Percentiles rank a stretch among this genome's conserved stretches.
Evolutionary conservation across 2,113 vertebrate species (phyloP).

Genomic region (Cyprinodon variegatus): DNA sequence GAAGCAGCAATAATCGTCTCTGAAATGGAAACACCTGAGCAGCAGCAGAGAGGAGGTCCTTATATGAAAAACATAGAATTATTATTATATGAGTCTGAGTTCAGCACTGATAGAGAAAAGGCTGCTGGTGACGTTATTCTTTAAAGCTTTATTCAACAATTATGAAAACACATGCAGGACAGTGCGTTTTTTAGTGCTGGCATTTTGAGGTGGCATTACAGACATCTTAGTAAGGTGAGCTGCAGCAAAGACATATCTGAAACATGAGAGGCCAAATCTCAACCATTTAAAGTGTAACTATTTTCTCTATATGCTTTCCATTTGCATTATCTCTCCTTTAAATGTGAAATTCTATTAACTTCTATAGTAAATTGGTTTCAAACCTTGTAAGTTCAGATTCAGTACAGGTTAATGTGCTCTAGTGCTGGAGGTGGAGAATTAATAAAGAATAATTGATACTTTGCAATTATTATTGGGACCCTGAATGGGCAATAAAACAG

Average conservation of each 20-base stretch:
- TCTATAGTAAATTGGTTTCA: background rate
- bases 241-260: background rate
- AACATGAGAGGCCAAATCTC: too few relatives aligned
- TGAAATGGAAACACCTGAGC: slow-evolving; percentile 20
- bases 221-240: background rate
- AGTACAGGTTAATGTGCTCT: background rate
- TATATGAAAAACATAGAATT: slow-evolving; percentile 11
- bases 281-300: too few relatives aligned
- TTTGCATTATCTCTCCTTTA: background rate
- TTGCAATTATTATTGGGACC: background rate
- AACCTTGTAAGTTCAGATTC: background rate
- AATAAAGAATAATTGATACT: background rate
- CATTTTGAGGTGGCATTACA: background rate
- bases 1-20: slow-evolving; percentile 9
- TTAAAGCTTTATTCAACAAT: slow-evolving; percentile 13
- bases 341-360: background rate
- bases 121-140: slow-evolving; percentile 11
- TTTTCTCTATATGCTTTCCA: background rate
- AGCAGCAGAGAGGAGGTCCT: background rate
- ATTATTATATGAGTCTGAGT: slow-evolving; percentile 10
- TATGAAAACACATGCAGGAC: background rate
- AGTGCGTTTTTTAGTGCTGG: too few relatives aligned
- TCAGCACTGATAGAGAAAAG: background rate
- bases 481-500: background rate
- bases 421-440: background rate